Conservation (phyloP, 2,113 vertebrate genomes). For the Dolichallabes microphthalmus region DNA sequence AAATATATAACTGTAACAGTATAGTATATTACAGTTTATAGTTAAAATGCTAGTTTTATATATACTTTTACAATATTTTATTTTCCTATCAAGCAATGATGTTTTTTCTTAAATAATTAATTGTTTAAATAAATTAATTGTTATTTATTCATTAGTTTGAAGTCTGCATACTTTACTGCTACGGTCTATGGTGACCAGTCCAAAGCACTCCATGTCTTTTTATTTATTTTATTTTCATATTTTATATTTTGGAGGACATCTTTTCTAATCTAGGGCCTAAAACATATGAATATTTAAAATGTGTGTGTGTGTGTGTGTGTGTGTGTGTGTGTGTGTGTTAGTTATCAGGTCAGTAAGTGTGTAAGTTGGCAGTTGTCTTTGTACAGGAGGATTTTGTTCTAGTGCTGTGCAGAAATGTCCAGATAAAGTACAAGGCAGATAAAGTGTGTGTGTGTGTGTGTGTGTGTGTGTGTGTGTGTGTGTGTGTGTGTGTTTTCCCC, state of each 20-base stretch:
- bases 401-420: conserved; percentile 6
- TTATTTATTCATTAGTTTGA: not conserved
- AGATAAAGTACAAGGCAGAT: conserved; percentile 21
- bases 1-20: not conserved
- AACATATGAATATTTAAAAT: not conserved
- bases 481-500: not conserved
- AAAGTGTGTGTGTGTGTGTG: conserved; percentile 21
- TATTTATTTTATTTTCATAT: not conserved
- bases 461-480: conserved; percentile 6
- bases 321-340: not conserved
- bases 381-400: conserved; percentile 16
- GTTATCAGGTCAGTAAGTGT: not conserved
- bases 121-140: too few species aligned
- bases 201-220: not conserved
- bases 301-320: not conserved
- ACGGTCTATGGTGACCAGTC: too few species aligned
- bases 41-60: too few species aligned
- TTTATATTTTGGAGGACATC: too few species aligned
- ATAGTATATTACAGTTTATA: too few species aligned
- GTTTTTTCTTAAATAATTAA: too few species aligned
- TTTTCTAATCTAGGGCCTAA: not conserved
- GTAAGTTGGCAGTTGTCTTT: not conserved
- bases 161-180: too few species aligned
- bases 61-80: too few species aligned
- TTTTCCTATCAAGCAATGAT: too few species aligned